These are phyloP conservation scores for Drosophila seclusa DNA, from an alignment of 2,888 invertebrate genomes.

Conservation along the genomic window DNA sequence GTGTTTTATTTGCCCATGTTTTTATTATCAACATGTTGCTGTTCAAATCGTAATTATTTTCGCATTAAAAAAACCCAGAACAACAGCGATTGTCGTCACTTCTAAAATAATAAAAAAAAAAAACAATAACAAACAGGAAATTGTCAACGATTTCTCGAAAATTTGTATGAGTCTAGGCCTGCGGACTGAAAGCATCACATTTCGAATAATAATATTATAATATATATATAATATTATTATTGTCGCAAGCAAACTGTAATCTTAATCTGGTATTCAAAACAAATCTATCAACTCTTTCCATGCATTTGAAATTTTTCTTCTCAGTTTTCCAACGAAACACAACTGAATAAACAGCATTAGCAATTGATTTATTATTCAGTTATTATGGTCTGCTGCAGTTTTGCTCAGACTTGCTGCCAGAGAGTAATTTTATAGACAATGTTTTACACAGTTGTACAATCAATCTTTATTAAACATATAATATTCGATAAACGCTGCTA, in stretches of 20 bases:
- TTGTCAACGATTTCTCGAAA: slow-evolving; percentile 1
- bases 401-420: background rate
- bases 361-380: background rate
- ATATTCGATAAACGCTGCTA: background rate
- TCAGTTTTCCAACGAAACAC: background rate
- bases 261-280: background rate
- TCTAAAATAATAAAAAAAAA: background rate
- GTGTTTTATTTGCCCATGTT: background rate
- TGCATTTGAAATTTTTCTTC: background rate
- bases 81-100: slow-evolving; percentile 9
- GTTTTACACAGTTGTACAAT: background rate
- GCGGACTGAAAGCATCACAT: background rate
- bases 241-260: slow-evolving; percentile 1
- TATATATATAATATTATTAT: slow-evolving; percentile 24
- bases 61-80: slow-evolving; percentile 3
- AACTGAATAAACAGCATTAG: background rate
- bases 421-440: background rate
- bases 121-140: slow-evolving; percentile 23
- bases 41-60: background rate
- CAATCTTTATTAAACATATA: background rate
- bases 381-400: background rate
- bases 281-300: background rate
- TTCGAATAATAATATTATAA: slow-evolving; percentile 19
- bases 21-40: slow-evolving; percentile 15
- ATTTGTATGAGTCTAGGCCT: background rate